A percentile compares a stretch with the other conserved stretches of the same genome.
These are phyloP conservation scores for Urocolius indicus DNA, from an alignment of 2,113 vertebrate species.

Conservation along the genomic window DNA sequence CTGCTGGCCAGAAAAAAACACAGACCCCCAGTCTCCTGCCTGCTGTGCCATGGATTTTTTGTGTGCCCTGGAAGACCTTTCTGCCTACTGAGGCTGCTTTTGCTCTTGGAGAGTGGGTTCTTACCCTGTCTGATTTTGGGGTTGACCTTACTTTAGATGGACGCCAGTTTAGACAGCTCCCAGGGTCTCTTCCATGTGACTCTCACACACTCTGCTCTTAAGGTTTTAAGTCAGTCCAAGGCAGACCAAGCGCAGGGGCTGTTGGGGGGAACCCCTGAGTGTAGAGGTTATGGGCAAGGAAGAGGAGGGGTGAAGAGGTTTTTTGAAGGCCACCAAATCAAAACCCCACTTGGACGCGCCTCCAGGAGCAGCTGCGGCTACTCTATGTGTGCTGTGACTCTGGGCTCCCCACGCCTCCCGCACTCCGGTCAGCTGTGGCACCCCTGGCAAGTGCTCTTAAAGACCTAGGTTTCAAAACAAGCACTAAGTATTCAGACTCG, in stretches of 20 bases:
- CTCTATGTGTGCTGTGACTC: background rate
- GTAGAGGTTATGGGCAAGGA: background rate
- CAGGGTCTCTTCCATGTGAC: background rate
- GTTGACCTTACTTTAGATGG: background rate
- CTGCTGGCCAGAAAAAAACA: background rate
- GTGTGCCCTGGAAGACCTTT: background rate
- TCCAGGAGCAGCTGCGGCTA: background rate
- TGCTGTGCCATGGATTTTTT: background rate
- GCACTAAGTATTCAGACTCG: background rate
- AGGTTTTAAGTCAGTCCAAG: background rate
- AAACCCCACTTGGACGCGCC: accelerated
- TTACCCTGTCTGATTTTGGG: background rate
- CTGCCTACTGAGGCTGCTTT: background rate
- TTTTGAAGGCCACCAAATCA: background rate
- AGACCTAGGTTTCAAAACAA: background rate
- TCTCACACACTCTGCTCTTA: background rate
- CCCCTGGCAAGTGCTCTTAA: background rate
- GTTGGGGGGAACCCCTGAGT: background rate
- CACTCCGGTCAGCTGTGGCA: background rate
- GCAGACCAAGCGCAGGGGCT: background rate
- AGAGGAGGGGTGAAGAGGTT: background rate
- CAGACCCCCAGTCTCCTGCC: background rate
- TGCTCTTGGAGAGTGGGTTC: background rate
- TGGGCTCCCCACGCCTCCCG: background rate
- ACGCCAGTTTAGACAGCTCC: background rate